phyloP scores from a whole-genome alignment of 2,113 vertebrate species.

The Irena cyanogastra region DNA sequence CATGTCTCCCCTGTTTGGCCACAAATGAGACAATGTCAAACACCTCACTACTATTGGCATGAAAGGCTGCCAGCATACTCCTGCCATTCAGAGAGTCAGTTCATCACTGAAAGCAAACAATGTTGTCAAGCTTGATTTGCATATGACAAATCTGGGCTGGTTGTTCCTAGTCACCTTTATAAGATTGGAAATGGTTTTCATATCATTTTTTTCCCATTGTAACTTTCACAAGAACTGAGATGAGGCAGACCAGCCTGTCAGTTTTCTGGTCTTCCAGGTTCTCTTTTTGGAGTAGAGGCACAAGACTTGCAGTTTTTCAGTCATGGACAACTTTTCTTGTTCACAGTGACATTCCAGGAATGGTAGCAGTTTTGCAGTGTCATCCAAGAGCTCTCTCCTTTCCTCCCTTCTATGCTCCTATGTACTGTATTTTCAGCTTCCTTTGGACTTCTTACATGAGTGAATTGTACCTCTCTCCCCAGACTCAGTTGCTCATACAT shows the following conservation, averaged over 20 bases:
- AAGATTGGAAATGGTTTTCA: not conserved
- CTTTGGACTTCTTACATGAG: not conserved
- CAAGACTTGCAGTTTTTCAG: not conserved
- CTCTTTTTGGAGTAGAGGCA: not conserved
- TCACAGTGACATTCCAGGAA: not conserved
- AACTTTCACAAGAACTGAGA: not conserved
- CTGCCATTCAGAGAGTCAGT: not conserved
- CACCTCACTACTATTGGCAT: not conserved
- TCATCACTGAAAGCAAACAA: not conserved
- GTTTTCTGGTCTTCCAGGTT: not conserved
- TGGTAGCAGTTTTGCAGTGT: not conserved
- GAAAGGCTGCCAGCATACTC: accelerated
- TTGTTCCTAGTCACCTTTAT: not conserved
- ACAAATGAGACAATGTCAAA: not conserved
- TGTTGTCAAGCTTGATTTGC: not conserved
- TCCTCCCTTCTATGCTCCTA: not conserved
- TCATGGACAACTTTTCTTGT: not conserved
- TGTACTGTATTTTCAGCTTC: not conserved
- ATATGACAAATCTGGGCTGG: not conserved
- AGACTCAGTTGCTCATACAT: not conserved
- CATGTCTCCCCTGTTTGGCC: not conserved
- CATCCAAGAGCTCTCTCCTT: not conserved
- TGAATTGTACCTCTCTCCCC: not conserved
- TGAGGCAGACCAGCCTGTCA: not conserved
- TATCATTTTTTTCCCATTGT: not conserved